Base-by-base conservation (phyloP, 2,888 invertebrate species). In the Allophyes oxyacanthae region DNA sequence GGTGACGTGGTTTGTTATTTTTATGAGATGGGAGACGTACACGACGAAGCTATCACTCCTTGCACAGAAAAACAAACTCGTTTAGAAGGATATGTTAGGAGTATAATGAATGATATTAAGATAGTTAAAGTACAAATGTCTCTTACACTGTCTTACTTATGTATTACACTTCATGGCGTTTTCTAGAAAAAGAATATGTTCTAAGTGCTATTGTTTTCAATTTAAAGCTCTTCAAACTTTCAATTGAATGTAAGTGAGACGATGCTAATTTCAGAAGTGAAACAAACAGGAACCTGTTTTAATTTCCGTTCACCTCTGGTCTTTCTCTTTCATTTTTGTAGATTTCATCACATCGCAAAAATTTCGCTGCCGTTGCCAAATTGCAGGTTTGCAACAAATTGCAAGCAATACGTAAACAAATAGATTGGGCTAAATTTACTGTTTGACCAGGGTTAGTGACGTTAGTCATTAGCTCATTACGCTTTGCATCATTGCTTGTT, bases 401-500 rank as follows among this genome's bases (percentile, higher is more conserved):
- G 63, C 55, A 55, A 43, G 46, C 48, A 46, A 49, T 51, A 52
- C 40, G 54, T 60, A 68, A 74, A 74, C 64, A 74, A 66, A 68
- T 61, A 55, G 32, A 63, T 52, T 59, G 41, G 13, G 48, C 37
- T 65, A 42, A 57, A 57, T 64, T 64, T 61, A 61, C 46, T 4
- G 13, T 13, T 33, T 51, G 41, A 46, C 14, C 46, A 54, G 20
- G 49, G 46, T 49, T 36, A 57, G 28, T 61, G 59, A 56, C 37
- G 49, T 37, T 33, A 36, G 42, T 42, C 41, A 14, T 15, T 37
- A 11, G 53, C n/a, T 36, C 26, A 9, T 20, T 33, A 38, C 32
- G 6, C 32, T 40, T 42, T 51, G 45, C 50, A 38, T 52, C 44
- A 49, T 49, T 43, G 13, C 14, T 9, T 6, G 40, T 49, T 49